Base-by-base conservation (phyloP, 2,888 invertebrate species). In the Scrobipalpa atriplicella region DNA sequence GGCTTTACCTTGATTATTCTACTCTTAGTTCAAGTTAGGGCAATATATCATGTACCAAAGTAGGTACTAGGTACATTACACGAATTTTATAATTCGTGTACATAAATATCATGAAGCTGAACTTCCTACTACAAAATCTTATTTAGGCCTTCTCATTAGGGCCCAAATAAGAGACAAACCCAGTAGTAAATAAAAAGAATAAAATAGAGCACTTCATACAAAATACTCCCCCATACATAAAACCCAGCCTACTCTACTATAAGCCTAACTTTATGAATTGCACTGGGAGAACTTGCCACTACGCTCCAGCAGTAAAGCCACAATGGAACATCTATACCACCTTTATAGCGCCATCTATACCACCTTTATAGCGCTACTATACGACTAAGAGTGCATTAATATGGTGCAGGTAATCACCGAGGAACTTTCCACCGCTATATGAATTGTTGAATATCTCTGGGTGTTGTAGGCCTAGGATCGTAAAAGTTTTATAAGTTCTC, bases 311-410 rank as follows among this genome's bases (percentile, higher is more conserved):
- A 56, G 3, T 56, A 21, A 56, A 56, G 54, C 58, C 58, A 58
- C 38, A 58, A 58, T 58, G 29, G 38, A 58, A 1, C 38, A 36
- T 38, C 58, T 58, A 58, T 38, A 58, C 8, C 13, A 29, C 36
- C 38, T 58, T 29, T 58, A 58, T 58, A 58, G 38, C 36, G 13
- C 5, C 38, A 36, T 38, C 58, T 58, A 58, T 38, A 58, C 8
- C 13, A 29, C 36, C 38, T 58, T 29, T 58, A 58, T 58, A 58
- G 38, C 36, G 13, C 58, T 38, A 38, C 58, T 58, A 58, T 29
- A 16, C 38, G 38, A 16, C 54, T 56, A 21, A 56, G 54, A 56
- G 54, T 56, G 54, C 58, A 58, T 58, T 58, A 58, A 58, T 58
- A 58, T 16, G 36, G 16, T 58, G 16, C 38, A 58, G 58, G 38